phyloP scores from a whole-genome alignment of 1,140 invertebrate genomes.

The Agrypnia vestita region DNA sequence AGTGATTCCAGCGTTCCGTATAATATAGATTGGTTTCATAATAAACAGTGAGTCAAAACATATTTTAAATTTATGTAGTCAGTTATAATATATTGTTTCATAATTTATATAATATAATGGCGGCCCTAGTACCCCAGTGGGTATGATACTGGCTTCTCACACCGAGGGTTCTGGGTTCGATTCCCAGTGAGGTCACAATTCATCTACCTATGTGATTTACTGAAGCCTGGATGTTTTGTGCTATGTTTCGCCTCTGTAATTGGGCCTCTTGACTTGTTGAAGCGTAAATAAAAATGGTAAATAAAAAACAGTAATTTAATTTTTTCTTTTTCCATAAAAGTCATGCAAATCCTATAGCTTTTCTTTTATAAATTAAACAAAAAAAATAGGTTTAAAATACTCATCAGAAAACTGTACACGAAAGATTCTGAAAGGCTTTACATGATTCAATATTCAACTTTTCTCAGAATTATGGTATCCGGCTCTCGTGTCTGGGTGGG shows the following conservation, averaged over 20 bases:
- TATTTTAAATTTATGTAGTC: neutral
- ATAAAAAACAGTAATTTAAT: no score
- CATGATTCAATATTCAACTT: neutral
- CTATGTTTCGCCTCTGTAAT: no score
- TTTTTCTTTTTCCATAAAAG: neutral
- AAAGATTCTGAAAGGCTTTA: neutral
- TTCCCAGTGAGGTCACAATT: no score
- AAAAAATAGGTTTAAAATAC: neutral
- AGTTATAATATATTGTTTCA: neutral
- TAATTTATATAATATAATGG: no score
- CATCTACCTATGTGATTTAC: no score
- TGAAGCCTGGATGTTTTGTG: no score
- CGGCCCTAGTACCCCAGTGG: no score
- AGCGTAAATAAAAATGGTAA: no score
- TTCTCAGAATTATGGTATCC: conserved; percentile 76
- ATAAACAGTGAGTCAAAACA: conserved; percentile 80
- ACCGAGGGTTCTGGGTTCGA: no score
- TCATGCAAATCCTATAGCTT: neutral
- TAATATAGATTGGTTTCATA: conserved; percentile 93
- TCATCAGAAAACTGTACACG: neutral
- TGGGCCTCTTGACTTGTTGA: no score
- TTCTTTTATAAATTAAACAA: neutral
- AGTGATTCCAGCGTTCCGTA: conserved; percentile 93
- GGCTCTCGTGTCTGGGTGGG: conserved; percentile 82
- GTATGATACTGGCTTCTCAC: no score